Evolutionary conservation across 2,888 invertebrate species (phyloP).

Genomic region (Lasioglossum marginatum): DNA sequence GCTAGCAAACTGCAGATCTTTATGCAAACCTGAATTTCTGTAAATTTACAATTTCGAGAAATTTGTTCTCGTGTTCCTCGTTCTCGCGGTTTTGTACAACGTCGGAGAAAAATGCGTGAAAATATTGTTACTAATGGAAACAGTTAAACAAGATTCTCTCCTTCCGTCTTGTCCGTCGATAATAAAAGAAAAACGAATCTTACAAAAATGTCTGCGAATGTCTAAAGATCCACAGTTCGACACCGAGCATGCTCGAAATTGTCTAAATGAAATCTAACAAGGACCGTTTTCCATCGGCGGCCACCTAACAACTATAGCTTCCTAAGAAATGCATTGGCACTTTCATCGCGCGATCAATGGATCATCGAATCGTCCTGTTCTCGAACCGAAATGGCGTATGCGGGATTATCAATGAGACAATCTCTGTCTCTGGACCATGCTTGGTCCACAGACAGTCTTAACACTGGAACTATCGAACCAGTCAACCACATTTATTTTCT

Average conservation of each 20-base stretch:
- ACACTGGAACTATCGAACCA: conserved; percentile 6
- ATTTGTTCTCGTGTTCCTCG: neutral
- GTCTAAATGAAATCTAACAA: neutral
- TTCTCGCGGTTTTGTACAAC: neutral
- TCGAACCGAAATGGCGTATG: conserved; percentile 1
- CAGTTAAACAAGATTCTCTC: neutral
- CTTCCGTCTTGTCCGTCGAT: neutral
- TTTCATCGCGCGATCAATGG: conserved; percentile 16
- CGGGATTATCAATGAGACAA: conserved; percentile 32
- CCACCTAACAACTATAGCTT: conserved; percentile 23
- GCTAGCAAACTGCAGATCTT: neutral
- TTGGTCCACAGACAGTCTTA: too few relatives aligned
- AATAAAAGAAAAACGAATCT: neutral
- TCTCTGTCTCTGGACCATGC: conserved; percentile 22
- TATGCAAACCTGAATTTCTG: neutral
- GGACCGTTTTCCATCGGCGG: neutral
- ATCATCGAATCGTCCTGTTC: neutral
- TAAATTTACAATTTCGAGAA: neutral
- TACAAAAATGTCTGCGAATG: neutral
- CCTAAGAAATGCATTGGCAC: conserved; percentile 57
- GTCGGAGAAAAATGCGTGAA: neutral
- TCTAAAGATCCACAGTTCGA: neutral
- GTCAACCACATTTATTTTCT: neutral
- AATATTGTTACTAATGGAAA: neutral
- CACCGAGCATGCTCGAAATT: neutral